Conservation (phyloP, 2,888 invertebrate species). For the Tortricodes alternella region DNA sequence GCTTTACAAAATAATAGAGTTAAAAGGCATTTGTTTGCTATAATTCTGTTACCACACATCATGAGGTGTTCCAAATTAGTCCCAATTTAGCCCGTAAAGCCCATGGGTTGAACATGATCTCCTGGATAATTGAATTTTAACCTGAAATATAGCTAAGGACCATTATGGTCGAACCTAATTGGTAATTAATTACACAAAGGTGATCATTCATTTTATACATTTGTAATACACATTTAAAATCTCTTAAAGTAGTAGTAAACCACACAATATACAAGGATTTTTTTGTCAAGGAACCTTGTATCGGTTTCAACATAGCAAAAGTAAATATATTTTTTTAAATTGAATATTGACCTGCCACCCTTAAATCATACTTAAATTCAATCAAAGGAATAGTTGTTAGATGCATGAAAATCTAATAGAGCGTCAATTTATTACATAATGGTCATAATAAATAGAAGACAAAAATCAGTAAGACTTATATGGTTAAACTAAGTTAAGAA, state of each 20-base stretch:
- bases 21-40: slow-evolving; percentile 47
- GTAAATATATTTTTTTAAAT: slow-evolving; percentile 24
- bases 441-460: slow-evolving; percentile 35
- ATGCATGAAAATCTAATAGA: neutral
- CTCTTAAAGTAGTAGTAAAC: slow-evolving; percentile 3
- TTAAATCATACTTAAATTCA: slow-evolving; percentile 5
- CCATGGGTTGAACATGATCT: slow-evolving; percentile 63
- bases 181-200: slow-evolving; percentile 53
- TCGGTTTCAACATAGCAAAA: slow-evolving; percentile 18
- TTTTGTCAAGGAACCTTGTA: neutral
- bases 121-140: slow-evolving; percentile 55
- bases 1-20: slow-evolving; percentile 8
- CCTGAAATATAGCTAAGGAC: slow-evolving; percentile 71
- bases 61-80: slow-evolving; percentile 61
- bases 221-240: slow-evolving; percentile 26
- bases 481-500: slow-evolving; percentile 48
- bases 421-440: slow-evolving; percentile 35
- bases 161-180: slow-evolving; percentile 50
- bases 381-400: neutral
- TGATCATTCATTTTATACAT: slow-evolving; percentile 29
- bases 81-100: slow-evolving; percentile 71
- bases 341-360: neutral
- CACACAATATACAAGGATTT: slow-evolving; percentile 13
- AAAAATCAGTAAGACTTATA: slow-evolving; percentile 40
- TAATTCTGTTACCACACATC: slow-evolving; percentile 61